Evolutionary conservation across 2,797 vertebrate species (phyloP).

Genomic region (Micromesistius poutassou): DNA sequence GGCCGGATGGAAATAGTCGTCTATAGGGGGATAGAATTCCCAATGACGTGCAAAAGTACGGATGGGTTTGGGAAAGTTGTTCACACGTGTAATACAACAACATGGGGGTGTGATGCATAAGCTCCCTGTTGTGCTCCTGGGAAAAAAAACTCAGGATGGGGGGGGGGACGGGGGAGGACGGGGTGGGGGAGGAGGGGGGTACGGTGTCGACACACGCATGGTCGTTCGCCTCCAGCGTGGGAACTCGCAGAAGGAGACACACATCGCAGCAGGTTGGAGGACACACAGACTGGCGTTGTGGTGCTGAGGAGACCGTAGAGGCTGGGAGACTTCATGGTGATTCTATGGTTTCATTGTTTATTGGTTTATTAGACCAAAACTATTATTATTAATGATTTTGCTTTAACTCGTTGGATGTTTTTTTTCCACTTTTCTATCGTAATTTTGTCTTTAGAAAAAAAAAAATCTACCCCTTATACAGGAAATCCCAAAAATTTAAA

Average conservation of each 20-base stretch:
- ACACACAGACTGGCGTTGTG: neutral
- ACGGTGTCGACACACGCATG: neutral
- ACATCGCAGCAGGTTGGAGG: constrained; percentile 7
- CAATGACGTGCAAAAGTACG: constrained; percentile 32
- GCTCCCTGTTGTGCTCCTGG: neutral
- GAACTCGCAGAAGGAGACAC: constrained; percentile 17
- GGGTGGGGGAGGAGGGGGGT: neutral
- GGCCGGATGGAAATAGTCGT: constrained; percentile 6
- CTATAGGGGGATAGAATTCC: neutral
- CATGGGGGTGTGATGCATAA: neutral
- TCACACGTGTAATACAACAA: constrained; percentile 3
- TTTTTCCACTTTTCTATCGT: neutral
- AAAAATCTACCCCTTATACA: neutral
- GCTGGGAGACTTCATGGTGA: neutral
- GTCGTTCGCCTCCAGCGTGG: neutral
- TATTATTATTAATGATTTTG: neutral
- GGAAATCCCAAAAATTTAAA: neutral
- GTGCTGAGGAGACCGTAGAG: neutral
- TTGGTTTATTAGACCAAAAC: neutral
- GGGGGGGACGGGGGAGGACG: too few species aligned
- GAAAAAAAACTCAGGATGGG: neutral
- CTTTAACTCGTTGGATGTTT: neutral
- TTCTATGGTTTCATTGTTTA: neutral
- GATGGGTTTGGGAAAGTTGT: constrained; percentile 33
- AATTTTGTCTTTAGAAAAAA: neutral